These are phyloP conservation scores for Arenaria interpres DNA, from an alignment of 2,113 vertebrate species.

Conservation along the genomic window DNA sequence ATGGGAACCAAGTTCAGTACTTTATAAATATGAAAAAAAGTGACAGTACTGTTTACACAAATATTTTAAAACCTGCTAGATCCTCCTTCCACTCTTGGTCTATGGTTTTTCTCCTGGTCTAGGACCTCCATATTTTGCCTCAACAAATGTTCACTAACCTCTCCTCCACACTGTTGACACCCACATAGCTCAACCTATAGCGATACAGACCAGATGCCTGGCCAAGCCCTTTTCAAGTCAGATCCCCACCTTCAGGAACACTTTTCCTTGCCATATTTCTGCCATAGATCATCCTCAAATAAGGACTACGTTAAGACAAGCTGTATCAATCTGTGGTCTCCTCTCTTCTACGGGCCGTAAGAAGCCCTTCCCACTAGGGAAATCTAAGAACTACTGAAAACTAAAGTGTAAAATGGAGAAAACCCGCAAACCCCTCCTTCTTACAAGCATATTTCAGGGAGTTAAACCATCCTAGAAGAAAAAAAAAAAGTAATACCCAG, in stretches of 20 bases:
- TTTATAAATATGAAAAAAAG: not conserved
- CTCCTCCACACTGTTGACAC: not conserved
- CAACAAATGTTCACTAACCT: not conserved
- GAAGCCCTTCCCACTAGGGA: not conserved
- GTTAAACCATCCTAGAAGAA: not conserved
- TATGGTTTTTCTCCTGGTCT: not conserved
- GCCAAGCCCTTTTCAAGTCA: not conserved
- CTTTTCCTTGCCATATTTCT: not conserved
- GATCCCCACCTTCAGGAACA: not conserved
- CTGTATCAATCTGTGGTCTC: not conserved
- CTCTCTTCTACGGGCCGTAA: not conserved
- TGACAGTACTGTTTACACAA: not conserved
- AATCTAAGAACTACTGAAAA: not conserved
- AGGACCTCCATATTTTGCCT: not conserved
- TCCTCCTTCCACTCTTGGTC: not conserved
- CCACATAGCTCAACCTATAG: not conserved
- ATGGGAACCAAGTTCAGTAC: not conserved
- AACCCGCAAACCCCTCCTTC: not conserved
- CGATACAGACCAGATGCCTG: not conserved
- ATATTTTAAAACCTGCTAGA: not conserved
- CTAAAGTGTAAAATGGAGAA: not conserved
- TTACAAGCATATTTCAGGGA: not conserved
- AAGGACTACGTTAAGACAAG: not conserved
- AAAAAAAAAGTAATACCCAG: not conserved
- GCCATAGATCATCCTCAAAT: not conserved